Base-by-base conservation (phyloP, 2,113 vertebrate genomes). In the Polyodon spathula region DNA sequence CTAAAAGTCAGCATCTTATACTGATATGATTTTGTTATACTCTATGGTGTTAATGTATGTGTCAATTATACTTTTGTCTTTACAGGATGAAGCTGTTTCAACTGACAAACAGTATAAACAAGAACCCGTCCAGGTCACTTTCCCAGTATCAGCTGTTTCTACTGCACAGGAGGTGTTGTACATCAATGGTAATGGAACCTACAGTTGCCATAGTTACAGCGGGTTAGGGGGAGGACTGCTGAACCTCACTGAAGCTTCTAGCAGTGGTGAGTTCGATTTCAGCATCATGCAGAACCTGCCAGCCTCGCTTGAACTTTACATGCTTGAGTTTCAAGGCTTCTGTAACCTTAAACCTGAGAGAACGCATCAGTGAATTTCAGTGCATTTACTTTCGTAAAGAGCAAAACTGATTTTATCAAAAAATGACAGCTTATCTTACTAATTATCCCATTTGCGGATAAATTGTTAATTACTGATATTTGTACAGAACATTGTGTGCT, bases 131-230 rank as follows among this genome's bases (percentile, higher is more conserved):
- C 86, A 85, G 73, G 80, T 84, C 74, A 76, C 86, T 67, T 86
- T 87, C 58, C 82, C 88, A 60, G 76, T 85, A 56, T 80, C 88
- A 60, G 73, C 84, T 54, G 86, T 86, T 71, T 86, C 88, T 12
- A 86, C 85, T 73, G 82, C 88, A 1, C 88, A 88, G 81, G 88
- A 90, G 70, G 83, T 90, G 76, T 66, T 90, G 76, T 90, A 90
- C 77, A 90, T 89, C 80, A 90, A 90, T 8, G 88, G 88, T 65
- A 90, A 90, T 15, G 86, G 87, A 63, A 89, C 87, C 78, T 90
- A 90, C 80, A 88, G 87, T 84, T 89, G 89, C 86, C 88, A 90
- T 80, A 87, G 87, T 70, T 90, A 89, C 83, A 69, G 87, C 81
- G 88, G 87, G 63, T 76, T 90, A 1, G 85, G 88, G 74, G 82